A percentile compares a stretch with the other conserved stretches of the same genome.
These are phyloP conservation scores for Calonectris borealis DNA, from an alignment of 2,113 vertebrate species.

Conservation along the genomic window DNA sequence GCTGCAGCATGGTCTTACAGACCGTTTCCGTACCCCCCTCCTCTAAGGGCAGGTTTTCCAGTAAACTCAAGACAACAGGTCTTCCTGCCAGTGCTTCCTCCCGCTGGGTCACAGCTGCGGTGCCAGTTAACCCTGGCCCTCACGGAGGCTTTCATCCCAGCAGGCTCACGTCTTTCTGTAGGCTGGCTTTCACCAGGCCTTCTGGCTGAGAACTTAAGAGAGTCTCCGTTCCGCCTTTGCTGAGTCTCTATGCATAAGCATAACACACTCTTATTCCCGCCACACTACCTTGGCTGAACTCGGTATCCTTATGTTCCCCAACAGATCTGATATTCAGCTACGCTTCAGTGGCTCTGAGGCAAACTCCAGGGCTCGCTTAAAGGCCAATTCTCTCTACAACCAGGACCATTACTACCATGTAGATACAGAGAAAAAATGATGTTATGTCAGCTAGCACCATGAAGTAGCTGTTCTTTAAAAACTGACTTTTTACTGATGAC, in stretches of 20 bases:
- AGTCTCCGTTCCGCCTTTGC: not conserved
- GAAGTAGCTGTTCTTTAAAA: constrained; percentile 29
- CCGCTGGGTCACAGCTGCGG: not conserved
- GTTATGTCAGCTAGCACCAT: not conserved
- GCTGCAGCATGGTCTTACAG: not conserved
- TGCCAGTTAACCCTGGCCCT: not conserved
- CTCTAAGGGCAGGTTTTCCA: not conserved
- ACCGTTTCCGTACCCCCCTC: not conserved
- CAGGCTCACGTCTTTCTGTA: not conserved
- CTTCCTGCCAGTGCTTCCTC: not conserved
- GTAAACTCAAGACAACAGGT: not conserved
- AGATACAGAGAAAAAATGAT: not conserved
- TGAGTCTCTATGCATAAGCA: not conserved
- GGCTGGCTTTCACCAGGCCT: not conserved
- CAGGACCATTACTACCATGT: not conserved
- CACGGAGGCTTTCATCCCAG: not conserved
- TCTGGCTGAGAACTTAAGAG: not conserved
- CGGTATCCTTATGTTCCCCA: not conserved
- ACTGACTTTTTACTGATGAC: constrained; percentile 19
- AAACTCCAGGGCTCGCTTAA: constrained; percentile 2
- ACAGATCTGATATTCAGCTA: not conserved
- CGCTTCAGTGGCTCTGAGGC: not conserved
- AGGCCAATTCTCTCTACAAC: not conserved
- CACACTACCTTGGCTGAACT: not conserved
- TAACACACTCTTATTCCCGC: not conserved